phyloP scores from a whole-genome alignment of 2,113 vertebrate genomes.

The Corvus moneduloides region DNA sequence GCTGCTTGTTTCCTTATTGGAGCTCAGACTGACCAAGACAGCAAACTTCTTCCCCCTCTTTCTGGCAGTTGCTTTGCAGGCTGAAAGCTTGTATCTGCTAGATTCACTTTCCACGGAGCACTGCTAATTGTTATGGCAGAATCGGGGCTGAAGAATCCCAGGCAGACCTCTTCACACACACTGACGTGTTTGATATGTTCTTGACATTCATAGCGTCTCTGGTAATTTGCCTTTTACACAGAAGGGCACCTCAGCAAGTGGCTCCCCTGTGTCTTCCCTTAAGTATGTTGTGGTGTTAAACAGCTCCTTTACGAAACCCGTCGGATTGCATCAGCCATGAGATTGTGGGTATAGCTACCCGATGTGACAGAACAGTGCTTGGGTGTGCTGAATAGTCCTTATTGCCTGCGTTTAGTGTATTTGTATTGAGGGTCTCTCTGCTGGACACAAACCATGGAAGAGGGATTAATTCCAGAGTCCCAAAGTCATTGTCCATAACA shows the following conservation, averaged over 20 bases:
- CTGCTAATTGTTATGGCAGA: not conserved
- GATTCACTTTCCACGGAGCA: not conserved
- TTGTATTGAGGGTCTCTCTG: not conserved
- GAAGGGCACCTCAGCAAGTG: not conserved
- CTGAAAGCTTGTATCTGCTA: not conserved
- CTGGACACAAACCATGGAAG: not conserved
- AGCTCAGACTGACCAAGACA: not conserved
- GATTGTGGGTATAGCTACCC: not conserved
- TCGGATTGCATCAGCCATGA: accelerated
- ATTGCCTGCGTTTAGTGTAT: not conserved
- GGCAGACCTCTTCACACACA: not conserved
- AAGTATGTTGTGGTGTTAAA: not conserved
- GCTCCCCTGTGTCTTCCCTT: not conserved
- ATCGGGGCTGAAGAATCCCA: not conserved
- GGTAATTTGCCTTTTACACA: not conserved
- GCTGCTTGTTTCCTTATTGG: not conserved
- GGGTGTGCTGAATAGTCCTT: not conserved
- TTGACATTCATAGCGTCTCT: not conserved
- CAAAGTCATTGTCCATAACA: accelerated
- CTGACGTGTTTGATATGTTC: not conserved
- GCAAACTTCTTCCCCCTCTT: not conserved
- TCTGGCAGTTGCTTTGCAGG: not conserved
- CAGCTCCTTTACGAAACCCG: not conserved
- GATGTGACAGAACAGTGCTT: accelerated
- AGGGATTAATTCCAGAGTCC: not conserved